A percentile compares a stretch with the other conserved stretches of the same genome.
Evolutionary conservation across 2,888 invertebrate species (phyloP).

Genomic region (Microchrysa polita): DNA sequence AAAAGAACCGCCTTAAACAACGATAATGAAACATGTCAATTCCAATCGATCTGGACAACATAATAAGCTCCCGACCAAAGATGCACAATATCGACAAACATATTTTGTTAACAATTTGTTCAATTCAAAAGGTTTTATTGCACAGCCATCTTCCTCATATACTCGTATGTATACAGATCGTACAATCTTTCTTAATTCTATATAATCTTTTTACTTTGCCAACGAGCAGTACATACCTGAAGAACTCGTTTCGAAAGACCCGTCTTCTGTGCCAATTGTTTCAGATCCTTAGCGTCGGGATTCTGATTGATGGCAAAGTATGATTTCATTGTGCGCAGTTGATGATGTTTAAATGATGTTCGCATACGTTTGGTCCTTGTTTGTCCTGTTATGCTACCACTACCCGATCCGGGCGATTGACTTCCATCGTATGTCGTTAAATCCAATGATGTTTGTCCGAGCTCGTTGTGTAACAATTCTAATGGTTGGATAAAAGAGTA

Average conservation of each 20-base stretch:
- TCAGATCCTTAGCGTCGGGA: conserved; percentile 96
- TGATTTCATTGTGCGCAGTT: conserved; percentile 94
- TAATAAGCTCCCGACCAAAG: conserved; percentile 9
- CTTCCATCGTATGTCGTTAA: conserved; percentile 53
- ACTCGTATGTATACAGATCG: no score
- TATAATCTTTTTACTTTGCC: neutral
- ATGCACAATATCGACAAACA: neutral
- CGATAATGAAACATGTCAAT: neutral
- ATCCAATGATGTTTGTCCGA: conserved; percentile 51
- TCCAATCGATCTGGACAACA: conserved; percentile 11
- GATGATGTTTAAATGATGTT: conserved; percentile 97
- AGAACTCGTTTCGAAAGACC: conserved; percentile 93
- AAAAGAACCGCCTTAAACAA: no score
- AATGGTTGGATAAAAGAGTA: neutral
- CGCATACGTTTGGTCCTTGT: conserved; percentile 87
- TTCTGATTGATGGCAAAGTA: conserved; percentile 98
- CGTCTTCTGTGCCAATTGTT: conserved; percentile 94
- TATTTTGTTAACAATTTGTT: conserved; percentile 22
- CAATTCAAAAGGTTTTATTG: neutral
- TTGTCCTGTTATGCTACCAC: conserved; percentile 50
- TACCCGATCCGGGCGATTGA: conserved; percentile 52
- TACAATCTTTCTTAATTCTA: no score
- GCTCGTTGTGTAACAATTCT: conserved; percentile 52
- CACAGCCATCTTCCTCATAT: no score
- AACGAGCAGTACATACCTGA: conserved; percentile 75